A percentile compares a stretch with the other conserved stretches of the same genome.
These are phyloP conservation scores for Tipula helvola DNA, from an alignment of 2,888 invertebrate genomes.

Conservation along the genomic window DNA sequence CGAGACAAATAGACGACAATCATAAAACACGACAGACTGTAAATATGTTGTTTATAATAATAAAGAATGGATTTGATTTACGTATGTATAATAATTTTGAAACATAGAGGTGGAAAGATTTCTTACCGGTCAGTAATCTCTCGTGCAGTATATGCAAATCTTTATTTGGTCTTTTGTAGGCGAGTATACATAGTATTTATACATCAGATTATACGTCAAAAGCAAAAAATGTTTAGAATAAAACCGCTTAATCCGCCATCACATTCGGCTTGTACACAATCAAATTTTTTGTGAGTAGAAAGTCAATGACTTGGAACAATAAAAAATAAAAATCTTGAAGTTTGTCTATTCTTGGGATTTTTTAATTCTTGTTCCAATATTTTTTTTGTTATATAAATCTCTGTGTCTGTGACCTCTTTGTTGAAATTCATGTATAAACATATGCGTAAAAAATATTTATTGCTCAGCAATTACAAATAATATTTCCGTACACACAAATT, in stretches of 20 bases:
- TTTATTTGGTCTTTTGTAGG: not conserved
- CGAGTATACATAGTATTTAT: not conserved
- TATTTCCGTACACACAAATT: not conserved
- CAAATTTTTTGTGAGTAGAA: not conserved
- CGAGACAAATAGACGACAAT: not conserved
- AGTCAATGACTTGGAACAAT: slow-evolving; percentile 4
- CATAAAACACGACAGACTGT: not conserved
- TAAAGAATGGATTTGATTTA: not conserved
- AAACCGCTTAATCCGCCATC: not conserved
- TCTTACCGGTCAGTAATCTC: not conserved
- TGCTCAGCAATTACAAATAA: not conserved
- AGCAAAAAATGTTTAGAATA: not conserved
- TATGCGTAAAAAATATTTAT: not conserved
- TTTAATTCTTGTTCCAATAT: not conserved
- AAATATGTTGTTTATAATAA: not conserved
- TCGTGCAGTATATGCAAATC: not conserved
- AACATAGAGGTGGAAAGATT: not conserved
- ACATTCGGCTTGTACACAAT: not conserved
- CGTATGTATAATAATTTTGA: not conserved
- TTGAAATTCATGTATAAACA: not conserved
- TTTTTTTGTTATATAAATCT: not conserved
- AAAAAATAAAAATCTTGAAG: not conserved
- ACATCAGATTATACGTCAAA: not conserved
- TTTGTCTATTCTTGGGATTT: not conserved
- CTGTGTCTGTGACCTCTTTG: not conserved